Conservation (phyloP, 2,797 vertebrate species). For the Sebastes hopkinsi region DNA sequence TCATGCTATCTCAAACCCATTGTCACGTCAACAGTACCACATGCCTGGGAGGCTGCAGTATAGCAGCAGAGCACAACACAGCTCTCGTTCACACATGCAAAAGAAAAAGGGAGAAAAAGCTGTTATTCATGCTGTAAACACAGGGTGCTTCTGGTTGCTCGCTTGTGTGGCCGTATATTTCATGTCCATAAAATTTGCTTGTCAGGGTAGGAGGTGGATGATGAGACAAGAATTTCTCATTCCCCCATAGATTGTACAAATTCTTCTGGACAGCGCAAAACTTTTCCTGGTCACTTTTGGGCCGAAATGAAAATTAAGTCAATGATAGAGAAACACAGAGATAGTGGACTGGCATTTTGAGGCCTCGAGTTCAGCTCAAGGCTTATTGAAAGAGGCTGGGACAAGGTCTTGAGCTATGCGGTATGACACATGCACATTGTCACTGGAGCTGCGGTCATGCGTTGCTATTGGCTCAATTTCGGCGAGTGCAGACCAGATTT, state of each 20-base stretch:
- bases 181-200: neutral
- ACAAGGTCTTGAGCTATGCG: no score
- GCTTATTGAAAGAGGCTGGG: no score
- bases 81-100: slow-evolving; percentile 22
- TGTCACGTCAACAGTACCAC: slow-evolving; percentile 48
- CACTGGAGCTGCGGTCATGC: no score
- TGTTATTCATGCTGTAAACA: slow-evolving; percentile 10
- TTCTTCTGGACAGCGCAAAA: neutral
- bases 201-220: neutral
- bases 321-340: neutral
- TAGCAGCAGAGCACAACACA: slow-evolving; percentile 19
- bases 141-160: neutral
- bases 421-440: no score
- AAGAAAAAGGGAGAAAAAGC: neutral
- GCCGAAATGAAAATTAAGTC: neutral
- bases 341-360: no score
- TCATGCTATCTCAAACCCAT: slow-evolving; percentile 42
- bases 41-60: slow-evolving; percentile 38
- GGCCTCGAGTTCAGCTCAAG: no score
- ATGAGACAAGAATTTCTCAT: neutral
- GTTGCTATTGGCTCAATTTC: no score
- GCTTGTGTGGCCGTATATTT: neutral
- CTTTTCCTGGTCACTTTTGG: neutral
- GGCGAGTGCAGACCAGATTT: no score
- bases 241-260: neutral